Base-by-base conservation (phyloP, 92 coral and sea anemone genomes). In the Chrysogorgia sp. region DNA sequence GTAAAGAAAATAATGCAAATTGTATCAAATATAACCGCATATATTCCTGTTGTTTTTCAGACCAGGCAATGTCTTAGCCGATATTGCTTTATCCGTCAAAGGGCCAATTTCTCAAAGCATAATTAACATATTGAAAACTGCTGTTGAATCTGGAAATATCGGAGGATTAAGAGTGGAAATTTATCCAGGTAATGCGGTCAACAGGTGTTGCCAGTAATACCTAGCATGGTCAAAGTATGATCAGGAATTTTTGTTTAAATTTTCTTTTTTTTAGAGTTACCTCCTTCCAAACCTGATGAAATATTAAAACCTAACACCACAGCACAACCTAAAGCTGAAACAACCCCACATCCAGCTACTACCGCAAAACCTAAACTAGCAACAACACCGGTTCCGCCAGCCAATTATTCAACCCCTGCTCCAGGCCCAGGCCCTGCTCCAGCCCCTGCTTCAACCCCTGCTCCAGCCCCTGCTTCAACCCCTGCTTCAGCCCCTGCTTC, bases 121-220 rank as follows among this genome's bases (percentile, higher is more conserved):
- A 20, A 71, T 71, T 12, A 45, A 32, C 28, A 71, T 40, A 0
- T 52, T 71, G 3, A 71, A 52, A 28, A 31, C 61, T 17, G 77
- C 62, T 24, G 55, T 71, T 29, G 63, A 71, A 6, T 48, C 61
- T 2, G 77, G 77, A 71, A 71, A 49, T n/a, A 52, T 71, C 12
- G 77, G 77, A 23, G 77, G 62, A 0, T 57, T 71, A 29, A 28
- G 58, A 26, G 77, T 71, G 7, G 77, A 71, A 31, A 34, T 71
- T 24, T 60, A 24, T 5, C 62, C 63, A 71, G 77, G 77, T 71
- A 71, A 0, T 85, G n/a, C n/a, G n/a, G n/a, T n/a, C n/a, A n/a
- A n/a, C n/a, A n/a, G n/a, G n/a, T n/a, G n/a, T n/a, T n/a, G n/a
- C n/a, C n/a, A n/a, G n/a, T n/a, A n/a, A n/a, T n/a, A n/a, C n/a